Conservation (phyloP, 1,140 invertebrate species). For the Sycobia sp. region DNA sequence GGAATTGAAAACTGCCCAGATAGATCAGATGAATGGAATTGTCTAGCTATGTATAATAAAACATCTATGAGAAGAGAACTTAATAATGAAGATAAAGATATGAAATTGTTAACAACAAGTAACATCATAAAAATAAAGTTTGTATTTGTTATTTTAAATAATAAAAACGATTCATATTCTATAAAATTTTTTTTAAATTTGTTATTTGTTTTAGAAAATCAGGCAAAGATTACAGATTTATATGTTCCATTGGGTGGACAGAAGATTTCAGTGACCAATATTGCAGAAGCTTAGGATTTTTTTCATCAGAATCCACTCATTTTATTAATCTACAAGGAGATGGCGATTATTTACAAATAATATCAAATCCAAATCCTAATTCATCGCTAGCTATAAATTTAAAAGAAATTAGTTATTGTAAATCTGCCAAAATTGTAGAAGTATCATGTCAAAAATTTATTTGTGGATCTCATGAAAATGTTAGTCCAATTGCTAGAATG, state of each 20-base stretch:
- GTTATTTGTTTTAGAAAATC: slow-evolving; percentile 45
- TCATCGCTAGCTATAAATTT: slow-evolving; percentile 56
- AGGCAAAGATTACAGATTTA: slow-evolving; percentile 55
- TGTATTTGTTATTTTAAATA: slow-evolving; percentile 6
- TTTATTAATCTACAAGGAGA: slow-evolving; percentile 41
- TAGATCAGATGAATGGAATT: slow-evolving; percentile 70
- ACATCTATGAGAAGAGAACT: slow-evolving; percentile 33
- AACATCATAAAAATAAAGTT: slow-evolving; percentile 52
- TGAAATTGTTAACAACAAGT: slow-evolving; percentile 35
- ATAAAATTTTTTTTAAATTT: slow-evolving; percentile 17
- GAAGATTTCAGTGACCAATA: slow-evolving; percentile 62
- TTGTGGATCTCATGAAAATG: slow-evolving; percentile 59
- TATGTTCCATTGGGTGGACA: slow-evolving; percentile 65
- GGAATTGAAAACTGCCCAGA: slow-evolving; percentile 68
- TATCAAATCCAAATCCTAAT: slow-evolving; percentile 46
- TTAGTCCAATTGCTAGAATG: slow-evolving; percentile 57
- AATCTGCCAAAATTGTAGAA: slow-evolving; percentile 59
- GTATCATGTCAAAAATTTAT: slow-evolving; percentile 66
- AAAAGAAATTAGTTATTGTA: slow-evolving; percentile 55
- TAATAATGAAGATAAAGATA: slow-evolving; percentile 32
- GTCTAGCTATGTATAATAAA: slow-evolving; percentile 45
- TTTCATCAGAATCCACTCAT: slow-evolving; percentile 54
- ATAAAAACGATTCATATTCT: background rate
- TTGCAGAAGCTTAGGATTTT: slow-evolving; percentile 64
- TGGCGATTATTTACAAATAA: slow-evolving; percentile 52